Evolutionary conservation across 2,797 vertebrate genomes (phyloP).

Genomic region (Cephalopachus bancanus): DNA sequence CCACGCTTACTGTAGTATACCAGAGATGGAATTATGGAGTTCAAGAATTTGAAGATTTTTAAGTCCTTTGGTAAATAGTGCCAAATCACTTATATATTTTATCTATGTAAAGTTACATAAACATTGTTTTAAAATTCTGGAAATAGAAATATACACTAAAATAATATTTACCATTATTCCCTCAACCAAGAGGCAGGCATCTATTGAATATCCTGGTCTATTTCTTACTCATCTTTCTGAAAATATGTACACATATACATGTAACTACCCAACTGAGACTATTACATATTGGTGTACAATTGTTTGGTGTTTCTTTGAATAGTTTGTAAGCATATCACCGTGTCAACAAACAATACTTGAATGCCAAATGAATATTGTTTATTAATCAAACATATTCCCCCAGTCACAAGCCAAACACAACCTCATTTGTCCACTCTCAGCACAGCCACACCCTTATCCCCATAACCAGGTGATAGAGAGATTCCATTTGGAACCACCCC

Average conservation of each 20-base stretch:
- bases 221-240: neutral
- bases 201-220: neutral
- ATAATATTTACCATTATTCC: neutral
- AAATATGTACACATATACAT: neutral
- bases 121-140: slow-evolving; percentile 37
- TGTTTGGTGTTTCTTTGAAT: neutral
- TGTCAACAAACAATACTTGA: slow-evolving; percentile 43
- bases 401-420: neutral
- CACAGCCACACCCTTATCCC: neutral
- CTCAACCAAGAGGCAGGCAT: neutral
- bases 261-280: neutral
- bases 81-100: neutral
- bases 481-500: no score
- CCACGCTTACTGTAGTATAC: neutral
- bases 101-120: slow-evolving; percentile 14
- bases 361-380: neutral
- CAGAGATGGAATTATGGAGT: neutral
- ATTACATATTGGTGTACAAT: neutral
- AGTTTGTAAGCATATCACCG: neutral
- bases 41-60: neutral
- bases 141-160: slow-evolving; percentile 20
- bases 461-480: neutral
- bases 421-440: accelerated
- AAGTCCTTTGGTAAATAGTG: neutral
- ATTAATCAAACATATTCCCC: slow-evolving; percentile 10